phyloP scores from a whole-genome alignment of 2,113 vertebrate genomes.

The Atherinomorus stipes region DNA sequence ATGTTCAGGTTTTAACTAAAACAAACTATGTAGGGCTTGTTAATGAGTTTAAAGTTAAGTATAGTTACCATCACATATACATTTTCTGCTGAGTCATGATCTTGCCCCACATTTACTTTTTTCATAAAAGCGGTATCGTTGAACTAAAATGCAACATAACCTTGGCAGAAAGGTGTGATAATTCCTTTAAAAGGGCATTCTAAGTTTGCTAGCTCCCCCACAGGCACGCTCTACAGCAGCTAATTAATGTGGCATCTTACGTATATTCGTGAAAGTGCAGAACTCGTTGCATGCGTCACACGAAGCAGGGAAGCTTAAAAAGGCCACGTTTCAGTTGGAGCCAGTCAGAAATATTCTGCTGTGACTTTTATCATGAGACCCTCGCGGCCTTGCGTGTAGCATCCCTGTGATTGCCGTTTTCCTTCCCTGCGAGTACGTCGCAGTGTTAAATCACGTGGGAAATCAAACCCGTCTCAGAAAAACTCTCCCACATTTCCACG shows the following conservation, averaged over 20 bases:
- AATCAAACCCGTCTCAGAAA: slow-evolving; percentile 26
- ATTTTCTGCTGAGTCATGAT: no score
- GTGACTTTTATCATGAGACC: slow-evolving; percentile 13
- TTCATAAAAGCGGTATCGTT: no score
- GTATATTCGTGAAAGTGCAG: not conserved
- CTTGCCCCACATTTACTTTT: no score
- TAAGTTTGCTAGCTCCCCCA: no score
- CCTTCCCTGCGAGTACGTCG: slow-evolving; percentile 2
- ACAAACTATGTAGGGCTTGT: no score
- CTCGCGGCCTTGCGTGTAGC: slow-evolving; percentile 18
- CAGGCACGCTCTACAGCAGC: no score
- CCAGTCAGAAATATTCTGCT: slow-evolving; percentile 3
- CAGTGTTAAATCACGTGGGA: slow-evolving; percentile 31
- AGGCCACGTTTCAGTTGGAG: not conserved
- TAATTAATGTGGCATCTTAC: not conserved
- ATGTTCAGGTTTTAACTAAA: no score
- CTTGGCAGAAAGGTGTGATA: no score
- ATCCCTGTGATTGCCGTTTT: slow-evolving; percentile 27
- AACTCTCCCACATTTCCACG: slow-evolving; percentile 8
- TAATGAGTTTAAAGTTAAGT: no score
- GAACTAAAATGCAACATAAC: no score
- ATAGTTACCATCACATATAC: no score
- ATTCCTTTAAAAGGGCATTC: no score
- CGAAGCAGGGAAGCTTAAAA: not conserved
- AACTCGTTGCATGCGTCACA: not conserved